Evolutionary conservation across 2,797 vertebrate species (phyloP), one percentile per base, ranked within the genome.

Genomic region (Oreortyx pictus): DNA sequence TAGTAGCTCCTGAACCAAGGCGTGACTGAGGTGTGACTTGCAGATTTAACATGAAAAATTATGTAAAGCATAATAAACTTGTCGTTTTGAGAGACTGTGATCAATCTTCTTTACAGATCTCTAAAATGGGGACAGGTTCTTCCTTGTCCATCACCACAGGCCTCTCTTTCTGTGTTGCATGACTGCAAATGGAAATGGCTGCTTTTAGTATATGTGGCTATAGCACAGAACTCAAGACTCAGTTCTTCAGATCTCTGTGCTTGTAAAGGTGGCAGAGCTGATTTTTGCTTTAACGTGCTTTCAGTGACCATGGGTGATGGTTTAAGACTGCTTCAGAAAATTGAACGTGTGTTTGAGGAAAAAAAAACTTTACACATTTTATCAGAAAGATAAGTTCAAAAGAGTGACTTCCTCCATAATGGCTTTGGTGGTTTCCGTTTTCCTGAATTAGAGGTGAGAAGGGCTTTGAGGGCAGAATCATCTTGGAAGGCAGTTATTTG

Each of bases 61-160:
- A 12, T 0, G 0, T 18, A 39, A 68, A 46, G 35, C 14, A 6
- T 46, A 20, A 33, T 37, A 72, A 61, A 18, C 3, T 2, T 23
- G 24, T 37, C 44, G 33, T 13, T 77, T 44, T 72, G 56, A 27
- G n/a, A 75, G 74, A 18, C 72, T 61, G 49, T 0, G 4, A n/a
- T 23, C 54, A 12, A 66, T 81, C 29, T 84, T 83, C n/a, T 15
- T 5, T 25, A 8, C 1, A 41, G 31, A n/a, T 64, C 49, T 67
- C 39, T 88, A 5, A 39, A 61, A 24, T 0, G 0, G 56, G 14
- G n/a, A 15, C n/a, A 12, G 50, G 7, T 61, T 81, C 24, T 77
- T 74, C 54, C 23, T 86, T 54, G 17, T 5, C 8, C 23, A 68
- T 67, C 31, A 23, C 0, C 7, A 29, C 46, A 60, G 31, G 35